Conservation (phyloP, 2,797 vertebrate species). For the Florisuga fusca region DNA sequence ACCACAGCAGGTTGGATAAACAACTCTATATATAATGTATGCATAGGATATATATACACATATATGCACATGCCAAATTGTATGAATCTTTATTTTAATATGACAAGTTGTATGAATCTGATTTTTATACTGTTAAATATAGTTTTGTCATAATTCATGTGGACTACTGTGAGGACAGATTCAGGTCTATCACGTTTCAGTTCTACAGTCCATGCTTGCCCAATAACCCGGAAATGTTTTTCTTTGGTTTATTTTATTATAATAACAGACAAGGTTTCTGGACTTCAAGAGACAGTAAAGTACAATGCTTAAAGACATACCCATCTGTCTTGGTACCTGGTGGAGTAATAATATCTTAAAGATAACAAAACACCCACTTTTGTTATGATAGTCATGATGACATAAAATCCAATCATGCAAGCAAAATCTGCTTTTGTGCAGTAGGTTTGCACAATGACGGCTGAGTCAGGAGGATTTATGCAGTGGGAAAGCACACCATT, state of each 20-base stretch:
- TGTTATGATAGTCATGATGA: slow-evolving; percentile 47
- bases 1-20: not conserved
- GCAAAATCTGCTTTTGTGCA: slow-evolving; percentile 66
- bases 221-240: not conserved
- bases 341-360: slow-evolving; percentile 22
- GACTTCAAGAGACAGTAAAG: not conserved
- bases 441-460: slow-evolving; percentile 60
- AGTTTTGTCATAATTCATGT: not conserved
- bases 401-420: slow-evolving; percentile 55
- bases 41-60: not conserved
- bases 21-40: not conserved
- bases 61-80: not conserved
- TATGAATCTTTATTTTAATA: not conserved
- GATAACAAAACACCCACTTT: slow-evolving; percentile 39
- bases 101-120: not conserved
- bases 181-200: not conserved
- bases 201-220: not conserved
- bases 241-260: not conserved
- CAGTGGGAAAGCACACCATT: slow-evolving; percentile 67
- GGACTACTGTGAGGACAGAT: not conserved
- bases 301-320: not conserved
- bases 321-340: not conserved
- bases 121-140: not conserved
- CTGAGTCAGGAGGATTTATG: slow-evolving; percentile 72
- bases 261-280: not conserved